phyloP scores from a whole-genome alignment of 2,888 invertebrate species.

The Dastarcus helophoroides region DNA sequence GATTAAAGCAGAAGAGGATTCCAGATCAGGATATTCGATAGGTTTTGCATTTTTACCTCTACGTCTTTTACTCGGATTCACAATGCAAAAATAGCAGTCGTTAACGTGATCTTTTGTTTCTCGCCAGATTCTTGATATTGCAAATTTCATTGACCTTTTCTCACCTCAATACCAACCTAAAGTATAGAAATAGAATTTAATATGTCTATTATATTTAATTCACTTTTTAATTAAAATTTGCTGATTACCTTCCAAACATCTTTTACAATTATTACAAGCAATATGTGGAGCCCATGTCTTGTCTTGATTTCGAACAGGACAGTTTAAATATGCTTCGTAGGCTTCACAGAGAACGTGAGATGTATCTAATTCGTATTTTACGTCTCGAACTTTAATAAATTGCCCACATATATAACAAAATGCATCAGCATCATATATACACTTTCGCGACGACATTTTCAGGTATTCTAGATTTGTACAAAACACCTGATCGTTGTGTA shows the following conservation, averaged over 20 bases:
- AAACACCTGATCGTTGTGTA: too few relatives aligned
- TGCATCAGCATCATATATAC: conserved; percentile 7
- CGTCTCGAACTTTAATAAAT: conserved; percentile 18
- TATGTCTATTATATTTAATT: conserved; percentile 8
- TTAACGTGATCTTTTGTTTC: conserved; percentile 22
- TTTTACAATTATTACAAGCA: conserved; percentile 16
- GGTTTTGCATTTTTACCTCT: conserved; percentile 12
- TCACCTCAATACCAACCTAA: conserved; percentile 12
- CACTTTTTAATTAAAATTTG: conserved; percentile 7
- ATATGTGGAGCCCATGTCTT: conserved; percentile 18
- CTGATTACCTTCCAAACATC: conserved; percentile 12
- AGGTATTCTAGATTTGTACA: too few relatives aligned
- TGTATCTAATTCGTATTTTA: conserved; percentile 14
- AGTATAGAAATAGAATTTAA: conserved; percentile 9
- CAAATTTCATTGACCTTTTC: conserved; percentile 18
- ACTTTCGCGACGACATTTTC: conserved; percentile 5
- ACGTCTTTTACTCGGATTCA: conserved; percentile 11
- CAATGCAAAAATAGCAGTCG: conserved; percentile 26
- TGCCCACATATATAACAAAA: conserved; percentile 12
- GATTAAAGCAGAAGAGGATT: conserved; percentile 7
- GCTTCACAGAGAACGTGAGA: conserved; percentile 14
- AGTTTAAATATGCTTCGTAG: conserved; percentile 27
- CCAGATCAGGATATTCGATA: conserved; percentile 12
- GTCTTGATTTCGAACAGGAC: conserved; percentile 16
- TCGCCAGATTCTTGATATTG: conserved; percentile 21